These are phyloP conservation scores for Strix aluco DNA, from an alignment of 2,113 vertebrate species.

Conservation along the genomic window DNA sequence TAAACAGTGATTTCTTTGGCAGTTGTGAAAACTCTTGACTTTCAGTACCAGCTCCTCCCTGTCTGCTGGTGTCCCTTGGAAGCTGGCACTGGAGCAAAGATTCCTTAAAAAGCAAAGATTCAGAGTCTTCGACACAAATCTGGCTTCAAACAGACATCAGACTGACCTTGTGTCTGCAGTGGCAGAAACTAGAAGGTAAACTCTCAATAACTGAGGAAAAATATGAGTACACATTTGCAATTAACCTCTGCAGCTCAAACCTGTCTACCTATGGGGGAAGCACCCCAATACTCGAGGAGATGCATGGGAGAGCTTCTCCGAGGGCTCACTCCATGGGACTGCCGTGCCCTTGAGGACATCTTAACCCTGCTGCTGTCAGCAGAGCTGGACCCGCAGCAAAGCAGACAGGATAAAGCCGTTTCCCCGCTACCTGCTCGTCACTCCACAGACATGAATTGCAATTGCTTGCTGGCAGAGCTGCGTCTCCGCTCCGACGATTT, in stretches of 20 bases:
- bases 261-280: neutral
- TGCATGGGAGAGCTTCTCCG: neutral
- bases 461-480: neutral
- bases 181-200: neutral
- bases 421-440: neutral
- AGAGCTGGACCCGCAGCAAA: neutral
- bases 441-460: neutral
- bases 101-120: neutral
- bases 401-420: neutral
- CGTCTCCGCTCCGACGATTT: neutral
- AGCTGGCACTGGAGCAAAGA: neutral
- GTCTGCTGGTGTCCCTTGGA: too few relatives aligned
- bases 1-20: neutral
- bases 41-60: neutral
- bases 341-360: neutral
- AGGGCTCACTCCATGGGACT: neutral
- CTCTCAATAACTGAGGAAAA: neutral
- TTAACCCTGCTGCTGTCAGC: neutral
- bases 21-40: neutral
- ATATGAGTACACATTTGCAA: neutral
- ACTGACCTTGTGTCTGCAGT: neutral
- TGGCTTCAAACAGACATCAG: accelerated
- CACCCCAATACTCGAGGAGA: neutral
- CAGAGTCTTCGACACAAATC: neutral
- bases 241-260: neutral